Conservation (phyloP, 2,888 invertebrate species). For the Drosophila lacicola region DNA sequence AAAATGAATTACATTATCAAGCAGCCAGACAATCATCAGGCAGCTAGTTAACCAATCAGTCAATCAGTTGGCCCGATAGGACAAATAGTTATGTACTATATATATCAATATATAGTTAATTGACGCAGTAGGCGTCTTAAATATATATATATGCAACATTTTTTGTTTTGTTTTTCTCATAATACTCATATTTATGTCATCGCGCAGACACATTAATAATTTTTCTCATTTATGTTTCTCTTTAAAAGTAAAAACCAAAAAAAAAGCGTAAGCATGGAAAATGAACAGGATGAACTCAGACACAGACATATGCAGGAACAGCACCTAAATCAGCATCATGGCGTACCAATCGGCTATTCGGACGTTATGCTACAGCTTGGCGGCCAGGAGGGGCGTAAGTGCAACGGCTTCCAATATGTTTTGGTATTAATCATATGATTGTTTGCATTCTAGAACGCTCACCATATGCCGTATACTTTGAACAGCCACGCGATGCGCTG, state of each 20-base stretch:
- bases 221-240: constrained; percentile 57
- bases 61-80: neutral
- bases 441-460: constrained; percentile 34
- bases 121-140: constrained; percentile 7
- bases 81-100: neutral
- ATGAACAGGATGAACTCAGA: constrained; percentile 82
- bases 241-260: constrained; percentile 60
- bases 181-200: constrained; percentile 56
- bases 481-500: constrained; percentile 41
- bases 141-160: constrained; percentile 12
- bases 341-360: constrained; percentile 46
- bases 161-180: constrained; percentile 20
- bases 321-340: constrained; percentile 42
- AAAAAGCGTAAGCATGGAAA: constrained; percentile 75
- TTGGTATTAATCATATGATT: neutral
- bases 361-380: constrained; percentile 45
- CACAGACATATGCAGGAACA: constrained; percentile 69
- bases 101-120: neutral
- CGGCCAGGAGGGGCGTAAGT: constrained; percentile 58
- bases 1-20: neutral
- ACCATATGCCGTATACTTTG: constrained; percentile 51
- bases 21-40: neutral
- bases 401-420: neutral
- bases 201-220: constrained; percentile 49
- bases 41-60: neutral